Evolutionary conservation across 2,888 invertebrate species (phyloP).

Genomic region (Pycnomerus fuliginosus): DNA sequence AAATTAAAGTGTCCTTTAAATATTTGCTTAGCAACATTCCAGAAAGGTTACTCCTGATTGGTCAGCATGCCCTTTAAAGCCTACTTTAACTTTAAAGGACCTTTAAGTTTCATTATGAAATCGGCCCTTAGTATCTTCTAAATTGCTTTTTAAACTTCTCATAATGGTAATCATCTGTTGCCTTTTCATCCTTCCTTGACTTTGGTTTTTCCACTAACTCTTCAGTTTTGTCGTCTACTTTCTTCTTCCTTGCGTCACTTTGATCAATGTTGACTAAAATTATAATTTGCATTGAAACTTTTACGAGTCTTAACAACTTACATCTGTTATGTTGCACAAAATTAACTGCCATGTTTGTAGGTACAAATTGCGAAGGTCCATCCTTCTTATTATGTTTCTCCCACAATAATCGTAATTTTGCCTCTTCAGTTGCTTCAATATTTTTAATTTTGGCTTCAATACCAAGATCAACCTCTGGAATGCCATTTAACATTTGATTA

Average conservation of each 20-base stretch:
- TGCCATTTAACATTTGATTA: constrained; percentile 99
- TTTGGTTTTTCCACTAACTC: constrained; percentile 56
- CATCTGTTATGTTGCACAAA: constrained; percentile 97
- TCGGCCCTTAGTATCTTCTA: constrained; percentile 71
- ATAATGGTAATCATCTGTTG: constrained; percentile 96
- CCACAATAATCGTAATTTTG: constrained; percentile 87
- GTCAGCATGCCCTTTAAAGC: too few relatives aligned
- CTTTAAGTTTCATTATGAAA: too few relatives aligned
- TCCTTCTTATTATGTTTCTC: constrained; percentile 91
- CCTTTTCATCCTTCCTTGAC: constrained; percentile 83
- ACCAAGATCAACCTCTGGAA: constrained; percentile 99
- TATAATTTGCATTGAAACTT: too few relatives aligned
- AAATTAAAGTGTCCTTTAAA: too few relatives aligned
- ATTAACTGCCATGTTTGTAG: constrained; percentile 97
- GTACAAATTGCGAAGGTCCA: constrained; percentile 92
- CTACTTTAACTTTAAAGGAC: too few relatives aligned
- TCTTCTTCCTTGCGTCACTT: constrained; percentile 60
- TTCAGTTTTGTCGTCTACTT: constrained; percentile 57
- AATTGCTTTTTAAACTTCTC: constrained; percentile 97
- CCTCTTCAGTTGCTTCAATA: constrained; percentile 98
- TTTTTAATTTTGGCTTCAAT: constrained; percentile 98
- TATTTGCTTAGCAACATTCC: too few relatives aligned
- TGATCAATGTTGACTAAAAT: constrained; percentile 85
- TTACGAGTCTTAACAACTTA: constrained; percentile 51
- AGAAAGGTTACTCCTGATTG: too few relatives aligned